Evolutionary conservation across 2,888 invertebrate species (phyloP), one percentile per base, ranked within the genome.

Genomic region (Nymphalis urticae): DNA sequence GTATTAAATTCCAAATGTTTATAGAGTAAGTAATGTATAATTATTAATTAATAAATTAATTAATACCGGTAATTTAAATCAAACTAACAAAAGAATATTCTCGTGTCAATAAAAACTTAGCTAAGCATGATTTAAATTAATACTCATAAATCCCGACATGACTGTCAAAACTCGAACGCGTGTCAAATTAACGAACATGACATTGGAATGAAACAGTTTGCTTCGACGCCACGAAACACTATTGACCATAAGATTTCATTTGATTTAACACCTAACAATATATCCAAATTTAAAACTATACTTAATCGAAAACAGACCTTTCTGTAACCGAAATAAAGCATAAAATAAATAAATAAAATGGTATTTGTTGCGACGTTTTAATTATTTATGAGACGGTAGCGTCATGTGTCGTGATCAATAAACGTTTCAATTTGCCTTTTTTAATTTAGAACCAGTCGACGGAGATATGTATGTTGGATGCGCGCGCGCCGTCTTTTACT

Each of bases 331-430:
- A 8, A 27, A 51, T 62, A 72, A 16, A 62, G 24, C 47, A 24
- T n/a, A 62, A 60, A 64, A 47, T 69, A 16, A 42, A 48, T 42
- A 13, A 51, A 53, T 48, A 1, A 16, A 63, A 51, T 50, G 17
- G 5, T 13, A 10, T 24, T n/a, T 17, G 21, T 48, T 65, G 68
- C 32, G 63, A 51, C 58, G 48, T 36, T 63, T 70, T 56, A 32
- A 4, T 50, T 48, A 48, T 69, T 64, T 65, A 60, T 10, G 66
- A 67, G 58, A 54, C 75, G 76, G 81, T 80, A 82, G 81, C 81
- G 79, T 82, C 85, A 82, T 80, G 80, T 82, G 83, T 82, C 81
- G 80, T 75, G 77, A 81, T 83, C 80, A 82, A 82, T 83, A 80
- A 83, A 79, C 73, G 77, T 82, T 79, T 79, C 77, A 78, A 76